Conservation (phyloP, 37 sponge, comb jelly and placozoan genomes). For the Cliona cf. orientalis region DNA sequence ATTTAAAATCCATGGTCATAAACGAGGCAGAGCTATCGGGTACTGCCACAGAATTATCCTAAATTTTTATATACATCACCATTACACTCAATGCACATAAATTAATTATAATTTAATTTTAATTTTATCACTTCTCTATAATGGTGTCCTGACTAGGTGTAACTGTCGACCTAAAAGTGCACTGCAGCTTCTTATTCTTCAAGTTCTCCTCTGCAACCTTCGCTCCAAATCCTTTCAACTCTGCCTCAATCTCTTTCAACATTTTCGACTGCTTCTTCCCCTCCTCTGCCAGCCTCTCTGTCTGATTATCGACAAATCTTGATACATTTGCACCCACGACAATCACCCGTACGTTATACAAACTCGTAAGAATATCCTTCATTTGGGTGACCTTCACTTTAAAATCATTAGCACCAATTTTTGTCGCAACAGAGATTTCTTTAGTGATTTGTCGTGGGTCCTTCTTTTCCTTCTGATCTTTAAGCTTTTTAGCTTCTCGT, state of each 20-base stretch:
- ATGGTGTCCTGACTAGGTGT: too few relatives aligned
- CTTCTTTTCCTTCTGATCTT: conserved; percentile 37
- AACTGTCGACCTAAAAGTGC: too few relatives aligned
- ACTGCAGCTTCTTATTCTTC: not conserved
- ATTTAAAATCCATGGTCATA: too few relatives aligned
- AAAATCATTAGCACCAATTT: conserved; percentile 64
- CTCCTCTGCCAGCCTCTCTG: not conserved
- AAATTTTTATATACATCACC: too few relatives aligned
- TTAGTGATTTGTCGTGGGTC: conserved; percentile 30
- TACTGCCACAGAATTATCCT: too few relatives aligned
- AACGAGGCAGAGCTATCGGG: too few relatives aligned
- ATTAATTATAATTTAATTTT: too few relatives aligned
- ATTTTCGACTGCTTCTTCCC: conserved; percentile 9
- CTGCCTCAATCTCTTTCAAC: conserved; percentile 2
- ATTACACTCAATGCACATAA: too few relatives aligned
- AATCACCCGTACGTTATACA: conserved; percentile 11
- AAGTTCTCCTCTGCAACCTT: not conserved
- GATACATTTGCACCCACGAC: not conserved
- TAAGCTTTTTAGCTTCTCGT: conserved; percentile 21
- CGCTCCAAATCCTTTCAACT: conserved; percentile 9
- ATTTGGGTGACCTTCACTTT: conserved; percentile 29
- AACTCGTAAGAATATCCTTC: conserved; percentile 19
- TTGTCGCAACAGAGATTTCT: conserved; percentile 37
- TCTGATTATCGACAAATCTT: not conserved
- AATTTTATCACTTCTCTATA: too few relatives aligned